Evolutionary conservation across 2,888 invertebrate genomes (phyloP), one percentile per base, ranked within the genome.

Genomic region (Brenthis hecate): DNA sequence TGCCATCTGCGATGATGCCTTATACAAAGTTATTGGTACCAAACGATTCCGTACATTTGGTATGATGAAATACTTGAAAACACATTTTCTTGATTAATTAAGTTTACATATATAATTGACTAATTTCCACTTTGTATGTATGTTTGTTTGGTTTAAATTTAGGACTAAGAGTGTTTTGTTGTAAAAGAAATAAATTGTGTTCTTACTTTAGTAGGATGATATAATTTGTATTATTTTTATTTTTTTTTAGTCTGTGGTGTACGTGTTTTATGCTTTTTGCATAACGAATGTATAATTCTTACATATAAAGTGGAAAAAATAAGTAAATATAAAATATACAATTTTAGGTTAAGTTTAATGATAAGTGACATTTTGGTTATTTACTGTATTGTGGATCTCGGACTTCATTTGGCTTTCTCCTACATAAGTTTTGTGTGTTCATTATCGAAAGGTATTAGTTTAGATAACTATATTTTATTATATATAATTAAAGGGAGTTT

Each of bases 31-130:
- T 53, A 97, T 99, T 85, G 98, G 98, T 53, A 96, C 96, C 2
- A 98, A 98, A 85, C 95, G 98, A 80, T 98, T 99, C 94, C 96
- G 97, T 78, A 97, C 97, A 66, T 99, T 99, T 81, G 98, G 98
- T 73, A 99, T 99, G 99, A 97, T 99, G 96, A 99, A 99, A 87
- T 97, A 97, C 88, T 94, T 99, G 78, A 98, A 98, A 89, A 95
- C 95, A 73, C 99, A 98, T 92, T 98, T 98, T 88, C 91, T 91
- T 48, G 86, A 94, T 81, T 94, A 94, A 80, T 95, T 94, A 92
- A 13, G 4, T 28, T 53, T 36, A 32, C 50, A 66, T n/a, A 51
- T 53, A 11, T 19, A 43, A 36, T 43, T 43, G 11, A 43, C 8
- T 3, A 11, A 48, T 60, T 60, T 60, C 28, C 48, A 28, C 60